Percentiles rank a stretch among this genome's conserved stretches.
Evolutionary conservation across 2,113 vertebrate genomes (phyloP).

Genomic region (Aegotheles bennettii): DNA sequence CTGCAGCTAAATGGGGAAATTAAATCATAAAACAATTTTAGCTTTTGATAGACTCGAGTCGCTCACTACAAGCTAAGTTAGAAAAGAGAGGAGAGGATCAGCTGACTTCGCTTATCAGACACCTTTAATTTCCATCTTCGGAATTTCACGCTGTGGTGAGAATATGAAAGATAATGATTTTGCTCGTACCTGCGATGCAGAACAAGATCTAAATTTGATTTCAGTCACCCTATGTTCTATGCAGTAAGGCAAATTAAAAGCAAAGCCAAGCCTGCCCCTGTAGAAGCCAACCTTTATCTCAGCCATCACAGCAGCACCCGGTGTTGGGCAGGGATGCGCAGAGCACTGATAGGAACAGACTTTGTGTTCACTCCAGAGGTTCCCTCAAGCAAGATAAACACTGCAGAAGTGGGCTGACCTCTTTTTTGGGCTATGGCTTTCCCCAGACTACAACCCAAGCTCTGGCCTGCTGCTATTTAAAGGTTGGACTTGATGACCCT

Average conservation of each 20-base stretch:
- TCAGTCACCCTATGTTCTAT: background rate
- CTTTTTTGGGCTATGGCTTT: too few relatives aligned
- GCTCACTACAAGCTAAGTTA: background rate
- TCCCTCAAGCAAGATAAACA: background rate
- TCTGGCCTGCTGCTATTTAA: too few relatives aligned
- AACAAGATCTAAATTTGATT: background rate
- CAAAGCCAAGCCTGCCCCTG: background rate
- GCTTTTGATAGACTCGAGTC: background rate
- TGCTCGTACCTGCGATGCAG: background rate
- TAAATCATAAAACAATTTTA: background rate
- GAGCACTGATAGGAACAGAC: background rate
- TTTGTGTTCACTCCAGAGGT: background rate
- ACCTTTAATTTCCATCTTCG: constrained; percentile 16
- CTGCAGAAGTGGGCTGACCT: background rate
- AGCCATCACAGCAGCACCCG: background rate
- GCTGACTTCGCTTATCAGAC: background rate
- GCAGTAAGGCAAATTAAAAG: background rate
- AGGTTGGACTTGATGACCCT: too few relatives aligned
- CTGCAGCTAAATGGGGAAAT: background rate
- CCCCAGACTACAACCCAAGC: background rate
- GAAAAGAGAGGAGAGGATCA: background rate
- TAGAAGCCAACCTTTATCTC: background rate
- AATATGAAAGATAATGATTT: background rate
- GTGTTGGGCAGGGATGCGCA: too few relatives aligned
- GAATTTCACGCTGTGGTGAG: background rate